phyloP scores from a whole-genome alignment of 2,113 vertebrate genomes.

The Callorhinus ursinus region DNA sequence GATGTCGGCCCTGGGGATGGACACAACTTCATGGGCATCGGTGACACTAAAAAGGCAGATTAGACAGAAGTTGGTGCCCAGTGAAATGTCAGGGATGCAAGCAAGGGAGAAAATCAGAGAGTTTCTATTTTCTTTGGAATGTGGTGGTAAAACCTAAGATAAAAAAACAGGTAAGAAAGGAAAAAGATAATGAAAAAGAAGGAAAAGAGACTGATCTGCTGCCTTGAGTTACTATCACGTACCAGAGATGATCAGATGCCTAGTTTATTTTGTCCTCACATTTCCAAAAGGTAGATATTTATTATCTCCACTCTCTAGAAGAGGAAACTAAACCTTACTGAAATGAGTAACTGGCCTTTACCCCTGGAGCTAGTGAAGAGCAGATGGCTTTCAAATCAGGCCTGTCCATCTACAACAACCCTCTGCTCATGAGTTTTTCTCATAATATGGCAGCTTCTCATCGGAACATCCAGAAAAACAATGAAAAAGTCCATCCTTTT shows the following conservation, averaged over 20 bases:
- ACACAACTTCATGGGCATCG: neutral
- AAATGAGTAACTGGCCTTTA: neutral
- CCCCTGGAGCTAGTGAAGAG: neutral
- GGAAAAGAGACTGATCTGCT: neutral
- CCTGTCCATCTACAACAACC: neutral
- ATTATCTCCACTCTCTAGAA: neutral
- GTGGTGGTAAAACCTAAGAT: neutral
- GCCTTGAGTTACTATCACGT: neutral
- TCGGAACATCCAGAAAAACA: neutral
- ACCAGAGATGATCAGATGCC: neutral
- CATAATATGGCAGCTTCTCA: neutral
- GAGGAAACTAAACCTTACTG: neutral
- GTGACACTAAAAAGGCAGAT: neutral
- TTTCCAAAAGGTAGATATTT: neutral
- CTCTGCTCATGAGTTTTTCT: neutral
- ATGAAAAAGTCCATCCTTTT: neutral
- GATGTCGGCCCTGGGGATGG: fast-evolving
- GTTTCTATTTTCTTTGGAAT: neutral
- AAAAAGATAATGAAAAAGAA: neutral
- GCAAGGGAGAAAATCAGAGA: neutral
- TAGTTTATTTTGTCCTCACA: neutral
- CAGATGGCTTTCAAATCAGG: neutral
- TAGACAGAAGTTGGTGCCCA: neutral
- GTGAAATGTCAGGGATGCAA: neutral
- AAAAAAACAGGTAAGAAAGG: neutral